Percentiles rank a stretch among this genome's conserved stretches.
These are phyloP conservation scores for Monomorium pharaonis DNA, from an alignment of 1,140 invertebrate species.

Conservation along the genomic window DNA sequence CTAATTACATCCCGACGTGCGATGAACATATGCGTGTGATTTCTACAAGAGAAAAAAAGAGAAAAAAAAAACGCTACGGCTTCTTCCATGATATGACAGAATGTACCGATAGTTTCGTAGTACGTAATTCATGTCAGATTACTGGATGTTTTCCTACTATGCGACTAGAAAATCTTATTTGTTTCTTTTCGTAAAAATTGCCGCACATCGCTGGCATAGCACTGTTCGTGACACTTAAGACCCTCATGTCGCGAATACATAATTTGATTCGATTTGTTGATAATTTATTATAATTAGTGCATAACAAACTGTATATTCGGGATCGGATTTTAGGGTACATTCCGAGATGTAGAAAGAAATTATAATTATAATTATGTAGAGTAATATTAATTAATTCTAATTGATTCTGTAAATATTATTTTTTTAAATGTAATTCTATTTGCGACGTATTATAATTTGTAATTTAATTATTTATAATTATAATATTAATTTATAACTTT, in stretches of 20 bases:
- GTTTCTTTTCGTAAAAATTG: constrained; percentile 2
- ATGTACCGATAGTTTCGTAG: constrained; percentile 27
- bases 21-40: constrained; percentile 19
- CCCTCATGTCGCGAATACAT: background rate
- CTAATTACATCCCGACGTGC: constrained; percentile 62
- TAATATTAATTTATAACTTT: background rate
- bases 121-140: constrained; percentile 12
- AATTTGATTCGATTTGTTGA: background rate
- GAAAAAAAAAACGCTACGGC: background rate
- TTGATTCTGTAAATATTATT: constrained; percentile 4
- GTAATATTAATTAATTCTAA: constrained; percentile 29
- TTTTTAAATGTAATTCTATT: background rate
- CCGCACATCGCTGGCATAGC: background rate
- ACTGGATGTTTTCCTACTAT: constrained; percentile 5
- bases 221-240: background rate
- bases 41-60: constrained; percentile 8
- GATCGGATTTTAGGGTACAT: constrained; percentile 11
- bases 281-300: constrained; percentile 4
- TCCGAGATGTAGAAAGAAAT: background rate
- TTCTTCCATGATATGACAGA: constrained; percentile 48
- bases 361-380: constrained; percentile 3
- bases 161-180: constrained; percentile 9
- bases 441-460: background rate
- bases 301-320: constrained; percentile 8
- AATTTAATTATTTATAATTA: constrained; percentile 3